A percentile compares a stretch with the other conserved stretches of the same genome.
Evolutionary conservation across 2,888 invertebrate genomes (phyloP).

Genomic region (Panzeria rudis): DNA sequence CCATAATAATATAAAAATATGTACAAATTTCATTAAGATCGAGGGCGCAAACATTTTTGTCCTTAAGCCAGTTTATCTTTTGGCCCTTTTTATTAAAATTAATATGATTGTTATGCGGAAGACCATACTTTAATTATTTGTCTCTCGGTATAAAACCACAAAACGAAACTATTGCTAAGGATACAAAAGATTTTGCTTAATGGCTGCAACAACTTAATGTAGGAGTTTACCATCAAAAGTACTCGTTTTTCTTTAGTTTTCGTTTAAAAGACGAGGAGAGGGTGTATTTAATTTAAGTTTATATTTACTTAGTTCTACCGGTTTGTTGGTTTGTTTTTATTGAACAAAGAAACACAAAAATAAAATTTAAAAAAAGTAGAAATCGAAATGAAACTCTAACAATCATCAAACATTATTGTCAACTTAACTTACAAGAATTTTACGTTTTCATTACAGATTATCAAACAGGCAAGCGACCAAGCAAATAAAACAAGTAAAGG

Average conservation of each 20-base stretch:
- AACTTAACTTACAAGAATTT: constrained; percentile 74
- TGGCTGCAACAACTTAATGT: constrained; percentile 45
- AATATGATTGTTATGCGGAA: too few species aligned
- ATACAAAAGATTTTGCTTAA: constrained; percentile 61
- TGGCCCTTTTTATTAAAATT: too few species aligned
- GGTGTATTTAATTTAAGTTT: constrained; percentile 21
- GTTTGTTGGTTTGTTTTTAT: constrained; percentile 4
- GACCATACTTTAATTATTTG: constrained; percentile 4
- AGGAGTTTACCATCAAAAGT: constrained; percentile 27
- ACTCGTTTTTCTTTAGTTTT: constrained; percentile 10
- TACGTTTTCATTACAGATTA: constrained; percentile 74
- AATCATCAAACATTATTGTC: constrained; percentile 71
- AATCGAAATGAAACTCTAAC: constrained; percentile 47
- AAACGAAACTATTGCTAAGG: constrained; percentile 37
- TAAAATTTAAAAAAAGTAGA: background rate
- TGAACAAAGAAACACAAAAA: constrained; percentile 33
- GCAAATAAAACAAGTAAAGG: constrained; percentile 42
- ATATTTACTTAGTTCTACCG: background rate
- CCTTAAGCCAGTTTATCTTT: too few species aligned
- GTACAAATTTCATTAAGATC: too few species aligned
- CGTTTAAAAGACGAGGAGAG: constrained; percentile 5
- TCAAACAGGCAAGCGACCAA: constrained; percentile 54
- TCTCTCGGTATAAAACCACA: constrained; percentile 48
- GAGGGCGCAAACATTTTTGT: too few species aligned
- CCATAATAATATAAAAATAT: too few species aligned